Base-by-base conservation (phyloP, 2,888 invertebrate species). In the Patella pellucida region DNA sequence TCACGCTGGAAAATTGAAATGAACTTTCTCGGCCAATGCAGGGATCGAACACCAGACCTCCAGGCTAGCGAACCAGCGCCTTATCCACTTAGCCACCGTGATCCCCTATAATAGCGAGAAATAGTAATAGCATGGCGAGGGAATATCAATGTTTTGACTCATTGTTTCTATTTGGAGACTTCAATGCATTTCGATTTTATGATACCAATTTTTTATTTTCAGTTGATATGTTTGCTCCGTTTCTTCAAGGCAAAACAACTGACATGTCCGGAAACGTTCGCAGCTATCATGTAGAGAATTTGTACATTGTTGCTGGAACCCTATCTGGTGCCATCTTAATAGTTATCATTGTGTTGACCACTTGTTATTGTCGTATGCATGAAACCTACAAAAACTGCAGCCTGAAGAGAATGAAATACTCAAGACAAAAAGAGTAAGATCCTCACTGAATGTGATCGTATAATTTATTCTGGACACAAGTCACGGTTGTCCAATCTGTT, bases 281-380 rank as follows among this genome's bases (percentile, higher is more conserved):
- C 56, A 71, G 69, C n/a, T 73, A 75, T 14, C 86, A 94, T 68
- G 92, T 94, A 79, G 95, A 95, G 92, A 95, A 95, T 91, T 94
- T 95, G 85, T 95, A 95, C 91, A 94, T 95, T 85, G 95, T 95
- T 14, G 95, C 94, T 50, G 95, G 95, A 73, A 95, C 95, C 12
- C 93, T 95, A 79, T 94, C 94, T 62, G 94, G 94, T 69, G 95
- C 95, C 73, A 93, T 95, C 78, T 93, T 94, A 79, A 94, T 95
- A 85, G 95, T 95, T 73, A 93, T 94, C 71, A 92, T 95, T 80
- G 94, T 95, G 91, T 95, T 95, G 86, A 93, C 94, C 72, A 94
- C 94, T 67, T 95, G 95, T 90, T 95, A 95, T 90, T 95, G 95
- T 91, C 94, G 95, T 83, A 94, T 95, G 82, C 94, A 95, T 92